Percentiles rank a stretch among this genome's conserved stretches.
phyloP scores from a whole-genome alignment of 1,140 invertebrate species.

The Rhyzopertha dominica region DNA sequence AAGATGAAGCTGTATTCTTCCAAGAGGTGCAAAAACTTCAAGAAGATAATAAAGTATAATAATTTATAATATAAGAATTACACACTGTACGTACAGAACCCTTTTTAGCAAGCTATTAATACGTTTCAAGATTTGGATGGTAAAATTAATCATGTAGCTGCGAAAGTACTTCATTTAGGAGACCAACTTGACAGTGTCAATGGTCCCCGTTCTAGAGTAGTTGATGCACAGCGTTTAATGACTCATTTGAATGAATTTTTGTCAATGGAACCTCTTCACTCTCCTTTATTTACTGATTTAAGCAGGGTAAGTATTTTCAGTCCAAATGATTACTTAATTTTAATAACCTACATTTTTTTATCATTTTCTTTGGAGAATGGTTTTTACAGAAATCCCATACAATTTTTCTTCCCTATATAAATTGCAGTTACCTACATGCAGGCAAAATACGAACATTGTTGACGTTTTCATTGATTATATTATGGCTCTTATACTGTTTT shows the following conservation, averaged over 20 bases:
- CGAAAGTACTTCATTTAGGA: constrained; percentile 94
- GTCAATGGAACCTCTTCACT: constrained; percentile 75
- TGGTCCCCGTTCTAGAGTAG: constrained; percentile 85
- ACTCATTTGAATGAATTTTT: constrained; percentile 92
- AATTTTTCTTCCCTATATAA: too few relatives aligned
- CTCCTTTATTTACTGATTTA: constrained; percentile 84
- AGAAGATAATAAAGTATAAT: constrained; percentile 75
- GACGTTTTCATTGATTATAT: too few relatives aligned
- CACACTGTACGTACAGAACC: constrained; percentile 2
- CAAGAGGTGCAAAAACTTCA: constrained; percentile 76
- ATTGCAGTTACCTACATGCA: too few relatives aligned
- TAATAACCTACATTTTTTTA: too few relatives aligned
- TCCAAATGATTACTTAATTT: too few relatives aligned
- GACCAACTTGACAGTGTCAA: constrained; percentile 97
- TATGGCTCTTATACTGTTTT: too few relatives aligned
- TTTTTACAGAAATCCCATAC: too few relatives aligned
- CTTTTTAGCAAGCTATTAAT: constrained; percentile 67
- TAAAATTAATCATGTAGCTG: constrained; percentile 93
- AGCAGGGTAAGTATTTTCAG: constrained; percentile 55
- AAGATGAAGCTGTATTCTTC: constrained; percentile 82
- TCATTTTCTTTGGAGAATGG: too few relatives aligned
- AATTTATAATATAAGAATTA: constrained; percentile 5
- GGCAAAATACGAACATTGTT: too few relatives aligned
- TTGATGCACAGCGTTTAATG: constrained; percentile 91
- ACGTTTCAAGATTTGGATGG: constrained; percentile 92